Evolutionary conservation across 2,888 invertebrate species (phyloP), one percentile per base, ranked within the genome.

Genomic region (Pyralis farinalis): DNA sequence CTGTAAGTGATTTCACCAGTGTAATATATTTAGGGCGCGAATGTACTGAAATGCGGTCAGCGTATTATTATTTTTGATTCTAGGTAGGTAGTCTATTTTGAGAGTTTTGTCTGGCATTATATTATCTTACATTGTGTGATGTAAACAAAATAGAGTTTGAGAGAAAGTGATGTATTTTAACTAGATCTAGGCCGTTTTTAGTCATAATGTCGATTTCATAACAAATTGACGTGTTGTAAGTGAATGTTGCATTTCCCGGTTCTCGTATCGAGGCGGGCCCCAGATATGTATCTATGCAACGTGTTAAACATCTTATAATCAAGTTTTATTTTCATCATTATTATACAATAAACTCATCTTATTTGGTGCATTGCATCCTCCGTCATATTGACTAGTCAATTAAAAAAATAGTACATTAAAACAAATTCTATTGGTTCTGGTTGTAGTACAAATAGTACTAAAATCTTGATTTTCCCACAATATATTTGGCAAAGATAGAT

Each of bases 61-160:
- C 16, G 16, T 29, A 16, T 62, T 66, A 65, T 69, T 77, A 78
- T 74, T 77, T 75, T 69, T 45, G 72, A 69, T 72, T 69, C 63
- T 73, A 69, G 76, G 16, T 73, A 69, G 76, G 16, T 16, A 16
- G 74, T 28, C 36, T 36, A 36, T 36, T 58, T 47, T 53, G 45
- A 41, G 33, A 16, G 16, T 16, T 16, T 16, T 16, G 16, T 16
- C 16, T 16, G 16, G 16, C 16, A 16, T 16, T 16, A 16, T 16
- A 16, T 16, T 16, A 16, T 16, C 16, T 16, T 16, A 16, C 16
- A 16, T 16, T 16, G 16, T 3, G 16, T 16, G 30, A 35, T 70
- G 67, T 37, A 30, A 30, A 37, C 37, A 37, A 29, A 30, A 29
- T 66, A 68, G 62, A 66, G 65, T 66, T 48, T 58, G 47, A 49